phyloP scores from a whole-genome alignment of 1,140 invertebrate genomes.

The Cherax destructor region DNA sequence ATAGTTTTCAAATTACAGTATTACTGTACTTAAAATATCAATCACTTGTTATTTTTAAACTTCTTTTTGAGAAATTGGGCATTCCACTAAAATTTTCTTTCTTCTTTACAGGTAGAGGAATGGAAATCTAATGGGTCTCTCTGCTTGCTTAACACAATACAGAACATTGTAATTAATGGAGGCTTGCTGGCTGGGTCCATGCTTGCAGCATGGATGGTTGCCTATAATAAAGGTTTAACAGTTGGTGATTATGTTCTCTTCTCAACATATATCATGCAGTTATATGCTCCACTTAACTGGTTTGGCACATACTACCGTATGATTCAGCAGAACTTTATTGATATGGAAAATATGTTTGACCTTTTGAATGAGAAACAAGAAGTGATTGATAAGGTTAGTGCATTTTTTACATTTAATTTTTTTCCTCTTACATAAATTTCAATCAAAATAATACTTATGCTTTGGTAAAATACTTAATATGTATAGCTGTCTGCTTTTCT shows the following conservation, averaged over 20 bases:
- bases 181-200: slow-evolving; percentile 91
- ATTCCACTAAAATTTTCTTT: not conserved
- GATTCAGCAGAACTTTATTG: slow-evolving; percentile 97
- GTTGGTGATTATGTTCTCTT: slow-evolving; percentile 97
- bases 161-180: slow-evolving; percentile 91
- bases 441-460: too few species aligned
- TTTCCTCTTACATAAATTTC: too few species aligned
- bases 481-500: too few species aligned
- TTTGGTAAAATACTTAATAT: too few species aligned
- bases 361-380: slow-evolving; percentile 90
- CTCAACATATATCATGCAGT: slow-evolving; percentile 94
- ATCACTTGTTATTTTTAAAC: not conserved
- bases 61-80: not conserved
- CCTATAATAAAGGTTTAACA: slow-evolving; percentile 82
- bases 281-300: slow-evolving; percentile 97
- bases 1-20: not conserved
- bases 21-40: not conserved
- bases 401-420: too few species aligned
- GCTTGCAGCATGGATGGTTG: slow-evolving; percentile 89
- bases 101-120: slow-evolving; percentile 84
- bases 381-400: slow-evolving; percentile 76
- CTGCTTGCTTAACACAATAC: slow-evolving; percentile 91
- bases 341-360: slow-evolving; percentile 99
- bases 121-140: slow-evolving; percentile 89
- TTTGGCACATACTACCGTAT: slow-evolving; percentile 98